Conservation (phyloP, 1,140 invertebrate genomes). For the Saccostrea cuccullata region DNA sequence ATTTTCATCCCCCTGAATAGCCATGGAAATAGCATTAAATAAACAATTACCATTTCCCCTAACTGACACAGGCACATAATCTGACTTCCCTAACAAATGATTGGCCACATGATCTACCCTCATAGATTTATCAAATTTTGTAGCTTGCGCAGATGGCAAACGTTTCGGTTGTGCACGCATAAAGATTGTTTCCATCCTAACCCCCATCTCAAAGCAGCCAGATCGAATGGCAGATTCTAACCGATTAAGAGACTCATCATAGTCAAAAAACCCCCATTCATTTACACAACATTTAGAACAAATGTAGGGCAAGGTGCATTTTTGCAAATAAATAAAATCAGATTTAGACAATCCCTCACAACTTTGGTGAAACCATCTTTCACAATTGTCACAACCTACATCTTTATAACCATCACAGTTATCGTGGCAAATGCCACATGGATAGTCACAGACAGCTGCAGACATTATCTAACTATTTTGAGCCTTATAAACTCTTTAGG, state of each 20-base stretch:
- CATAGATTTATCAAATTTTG: background rate
- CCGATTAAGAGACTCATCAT: background rate
- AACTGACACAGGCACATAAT: background rate
- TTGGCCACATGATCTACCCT: background rate
- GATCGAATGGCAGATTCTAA: background rate
- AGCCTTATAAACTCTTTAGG: too few relatives aligned
- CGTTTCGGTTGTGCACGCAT: background rate
- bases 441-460: too few relatives aligned
- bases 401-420: background rate
- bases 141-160: background rate
- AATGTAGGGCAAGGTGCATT: background rate
- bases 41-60: slow-evolving; percentile 55
- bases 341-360: background rate
- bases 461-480: too few relatives aligned
- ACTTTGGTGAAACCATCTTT: background rate
- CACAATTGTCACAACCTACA: background rate
- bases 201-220: background rate
- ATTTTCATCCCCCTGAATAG: slow-evolving; percentile 47
- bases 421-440: background rate
- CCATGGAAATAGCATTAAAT: slow-evolving; percentile 53
- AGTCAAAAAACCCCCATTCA: background rate
- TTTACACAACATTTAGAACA: background rate
- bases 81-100: background rate
- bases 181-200: background rate
- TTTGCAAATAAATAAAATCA: background rate